Evolutionary conservation across 2,888 invertebrate genomes (phyloP).

Genomic region (Cosmorhoe ocellata): DNA sequence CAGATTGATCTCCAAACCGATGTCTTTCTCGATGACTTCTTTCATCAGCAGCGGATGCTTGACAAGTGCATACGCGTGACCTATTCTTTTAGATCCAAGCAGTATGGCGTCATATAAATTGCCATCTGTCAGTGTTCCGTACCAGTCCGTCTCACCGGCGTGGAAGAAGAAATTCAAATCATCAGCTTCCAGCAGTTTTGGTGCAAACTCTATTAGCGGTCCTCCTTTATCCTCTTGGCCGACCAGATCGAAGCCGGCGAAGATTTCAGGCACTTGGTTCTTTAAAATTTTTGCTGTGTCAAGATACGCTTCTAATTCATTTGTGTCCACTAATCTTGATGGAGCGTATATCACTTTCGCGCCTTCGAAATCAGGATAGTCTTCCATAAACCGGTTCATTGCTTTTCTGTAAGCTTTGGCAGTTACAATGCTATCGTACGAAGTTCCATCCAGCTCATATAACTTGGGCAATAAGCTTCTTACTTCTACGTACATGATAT

Average conservation of each 20-base stretch:
- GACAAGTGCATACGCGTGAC: slow-evolving; percentile 88
- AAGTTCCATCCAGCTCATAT: slow-evolving; percentile 85
- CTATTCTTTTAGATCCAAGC: slow-evolving; percentile 88
- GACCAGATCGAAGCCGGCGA: slow-evolving; percentile 91
- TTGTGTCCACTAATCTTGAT: slow-evolving; percentile 64
- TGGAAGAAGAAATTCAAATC: slow-evolving; percentile 88
- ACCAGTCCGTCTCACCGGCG: slow-evolving; percentile 92
- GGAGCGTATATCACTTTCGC: slow-evolving; percentile 88
- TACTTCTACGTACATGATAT: slow-evolving; percentile 87
- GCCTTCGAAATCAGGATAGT: slow-evolving; percentile 86
- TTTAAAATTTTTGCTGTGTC: slow-evolving; percentile 61
- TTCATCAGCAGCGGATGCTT: slow-evolving; percentile 87
- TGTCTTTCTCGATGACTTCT: slow-evolving; percentile 80
- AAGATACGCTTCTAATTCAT: slow-evolving; percentile 71
- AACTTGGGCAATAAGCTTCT: slow-evolving; percentile 84
- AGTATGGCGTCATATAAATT: slow-evolving; percentile 90
- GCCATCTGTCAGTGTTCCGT: slow-evolving; percentile 85
- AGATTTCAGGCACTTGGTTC: slow-evolving; percentile 82
- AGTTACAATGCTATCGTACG: slow-evolving; percentile 79
- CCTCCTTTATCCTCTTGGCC: slow-evolving; percentile 89
- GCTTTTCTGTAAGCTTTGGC: slow-evolving; percentile 82
- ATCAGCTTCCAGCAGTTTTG: slow-evolving; percentile 74
- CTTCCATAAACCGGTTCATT: slow-evolving; percentile 79
- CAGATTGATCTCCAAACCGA: slow-evolving; percentile 90
- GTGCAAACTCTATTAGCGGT: slow-evolving; percentile 83